Percentiles rank a stretch among this genome's conserved stretches.
These are phyloP conservation scores for Cenopis cana DNA, from an alignment of 2,888 invertebrate genomes.

Conservation along the genomic window DNA sequence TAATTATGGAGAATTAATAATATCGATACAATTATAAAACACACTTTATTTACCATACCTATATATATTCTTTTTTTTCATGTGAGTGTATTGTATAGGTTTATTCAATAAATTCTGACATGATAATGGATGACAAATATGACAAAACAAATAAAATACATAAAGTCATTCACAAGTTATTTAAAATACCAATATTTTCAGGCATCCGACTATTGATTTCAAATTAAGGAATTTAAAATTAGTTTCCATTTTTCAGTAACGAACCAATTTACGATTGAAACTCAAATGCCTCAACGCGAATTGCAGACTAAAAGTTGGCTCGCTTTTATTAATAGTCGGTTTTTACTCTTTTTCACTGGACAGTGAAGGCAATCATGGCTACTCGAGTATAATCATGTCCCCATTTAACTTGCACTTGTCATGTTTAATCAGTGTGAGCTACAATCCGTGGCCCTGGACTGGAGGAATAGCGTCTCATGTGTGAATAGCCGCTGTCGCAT, in stretches of 20 bases:
- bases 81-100: no score
- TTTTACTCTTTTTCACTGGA: constrained; percentile 32
- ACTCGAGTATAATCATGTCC: constrained; percentile 34
- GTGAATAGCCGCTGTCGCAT: background rate
- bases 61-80: no score
- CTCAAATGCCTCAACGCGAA: constrained; percentile 23
- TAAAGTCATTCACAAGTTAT: background rate
- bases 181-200: no score
- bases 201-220: no score
- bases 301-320: constrained; percentile 17
- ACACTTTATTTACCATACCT: no score
- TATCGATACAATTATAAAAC: no score
- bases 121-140: no score
- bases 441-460: constrained; percentile 22
- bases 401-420: constrained; percentile 42
- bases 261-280: constrained; percentile 32
- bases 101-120: no score
- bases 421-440: constrained; percentile 40
- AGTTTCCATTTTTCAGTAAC: constrained; percentile 32
- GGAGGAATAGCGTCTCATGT: constrained; percentile 13
- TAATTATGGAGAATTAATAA: no score
- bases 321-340: constrained; percentile 25
- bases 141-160: background rate
- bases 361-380: constrained; percentile 41
- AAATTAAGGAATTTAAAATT: constrained; percentile 14